Conservation (phyloP, 2,797 vertebrate species). For the Eulemur albifrons region DNA sequence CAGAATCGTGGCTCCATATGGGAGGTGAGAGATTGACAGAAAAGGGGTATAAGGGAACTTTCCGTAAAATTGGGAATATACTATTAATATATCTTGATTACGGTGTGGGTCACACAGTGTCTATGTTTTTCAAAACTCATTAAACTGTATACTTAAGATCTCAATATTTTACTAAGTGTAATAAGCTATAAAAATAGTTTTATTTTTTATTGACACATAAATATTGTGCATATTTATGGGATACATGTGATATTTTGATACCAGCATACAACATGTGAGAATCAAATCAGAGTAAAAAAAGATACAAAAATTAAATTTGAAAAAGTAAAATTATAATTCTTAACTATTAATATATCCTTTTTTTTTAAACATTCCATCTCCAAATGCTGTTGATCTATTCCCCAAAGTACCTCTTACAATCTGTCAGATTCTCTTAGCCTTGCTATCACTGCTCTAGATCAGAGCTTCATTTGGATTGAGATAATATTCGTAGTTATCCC, state of each 20-base stretch:
- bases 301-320: background rate
- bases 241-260: background rate
- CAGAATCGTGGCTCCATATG: background rate
- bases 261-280: background rate
- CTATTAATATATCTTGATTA: background rate
- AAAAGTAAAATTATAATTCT: background rate
- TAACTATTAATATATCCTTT: background rate
- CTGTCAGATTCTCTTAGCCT: background rate
- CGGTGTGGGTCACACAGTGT: rapidly evolving
- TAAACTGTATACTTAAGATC: background rate
- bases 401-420: background rate
- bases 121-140: background rate
- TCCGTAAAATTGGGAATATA: background rate
- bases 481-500: background rate
- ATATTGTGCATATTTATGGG: background rate
- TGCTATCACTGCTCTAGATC: background rate
- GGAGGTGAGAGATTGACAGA: background rate
- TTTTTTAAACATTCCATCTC: background rate
- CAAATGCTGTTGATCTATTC: background rate
- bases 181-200: background rate
- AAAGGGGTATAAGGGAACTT: background rate
- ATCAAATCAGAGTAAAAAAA: background rate
- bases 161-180: background rate
- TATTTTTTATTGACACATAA: background rate
- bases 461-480: background rate